phyloP scores from a whole-genome alignment of 2,888 invertebrate genomes.

The Eristalis tenax region DNA sequence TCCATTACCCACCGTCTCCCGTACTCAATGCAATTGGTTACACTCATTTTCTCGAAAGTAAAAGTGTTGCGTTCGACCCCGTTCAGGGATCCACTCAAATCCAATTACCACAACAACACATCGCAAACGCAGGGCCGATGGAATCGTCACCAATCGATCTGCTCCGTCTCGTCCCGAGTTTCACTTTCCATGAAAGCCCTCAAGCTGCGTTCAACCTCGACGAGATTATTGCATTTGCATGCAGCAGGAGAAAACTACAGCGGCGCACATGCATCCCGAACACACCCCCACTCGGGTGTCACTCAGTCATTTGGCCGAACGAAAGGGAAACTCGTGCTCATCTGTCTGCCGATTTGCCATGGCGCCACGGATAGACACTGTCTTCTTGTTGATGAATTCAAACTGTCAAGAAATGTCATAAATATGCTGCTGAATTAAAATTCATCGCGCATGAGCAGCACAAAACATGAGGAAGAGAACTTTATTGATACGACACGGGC shows the following conservation, averaged over 20 bases:
- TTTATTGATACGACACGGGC: slow-evolving; percentile 12
- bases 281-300: neutral
- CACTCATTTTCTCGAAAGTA: slow-evolving; percentile 24
- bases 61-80: slow-evolving; percentile 25
- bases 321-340: slow-evolving; percentile 22
- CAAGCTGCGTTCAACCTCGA: slow-evolving; percentile 12
- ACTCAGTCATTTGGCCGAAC: neutral
- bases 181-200: slow-evolving; percentile 15
- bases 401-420: slow-evolving; percentile 30
- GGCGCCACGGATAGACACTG: neutral
- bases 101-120: neutral
- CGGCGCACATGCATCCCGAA: neutral
- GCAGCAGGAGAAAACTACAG: neutral
- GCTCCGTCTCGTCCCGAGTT: slow-evolving; percentile 12
- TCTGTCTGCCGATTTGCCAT: neutral
- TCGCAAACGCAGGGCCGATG: slow-evolving; percentile 12
- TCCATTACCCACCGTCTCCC: neutral
- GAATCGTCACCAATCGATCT: slow-evolving; percentile 22
- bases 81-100: slow-evolving; percentile 11
- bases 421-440: neutral
- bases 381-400: neutral
- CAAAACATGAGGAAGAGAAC: slow-evolving; percentile 14
- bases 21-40: slow-evolving; percentile 19
- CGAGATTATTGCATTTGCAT: slow-evolving; percentile 14
- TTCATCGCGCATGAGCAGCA: neutral